Percentiles rank a stretch among this genome's conserved stretches.
These are phyloP conservation scores for Naja naja DNA, from an alignment of 2,113 vertebrate genomes.

Conservation along the genomic window DNA sequence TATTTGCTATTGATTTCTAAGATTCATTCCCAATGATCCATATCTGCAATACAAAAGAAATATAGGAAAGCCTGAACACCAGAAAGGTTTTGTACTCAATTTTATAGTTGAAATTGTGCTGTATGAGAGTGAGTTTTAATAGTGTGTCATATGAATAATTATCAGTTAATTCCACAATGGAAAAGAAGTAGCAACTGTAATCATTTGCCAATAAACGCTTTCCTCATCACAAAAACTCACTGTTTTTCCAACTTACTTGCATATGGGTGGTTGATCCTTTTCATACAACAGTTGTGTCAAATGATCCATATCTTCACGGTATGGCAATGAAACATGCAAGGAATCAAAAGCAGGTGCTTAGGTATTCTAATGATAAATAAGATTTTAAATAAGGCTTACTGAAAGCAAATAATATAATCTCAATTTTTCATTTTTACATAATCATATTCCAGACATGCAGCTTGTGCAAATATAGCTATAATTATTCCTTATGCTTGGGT, in stretches of 20 bases:
- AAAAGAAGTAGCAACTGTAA: conserved; percentile 17
- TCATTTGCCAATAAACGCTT: conserved; percentile 3
- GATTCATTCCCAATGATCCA: conserved; percentile 5
- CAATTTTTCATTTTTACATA: conserved; percentile 60
- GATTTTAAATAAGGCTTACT: conserved; percentile 40
- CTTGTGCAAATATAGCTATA: conserved; percentile 57
- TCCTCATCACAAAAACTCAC: not conserved
- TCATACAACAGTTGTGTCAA: conserved; percentile 10
- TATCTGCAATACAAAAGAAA: conserved; percentile 10
- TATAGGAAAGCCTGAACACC: conserved; percentile 7
- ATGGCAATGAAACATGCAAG: conserved; percentile 13
- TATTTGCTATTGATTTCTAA: conserved; percentile 13
- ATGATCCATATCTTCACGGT: not conserved
- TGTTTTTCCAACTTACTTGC: not conserved
- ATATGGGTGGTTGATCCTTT: not conserved
- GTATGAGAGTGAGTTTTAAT: conserved; percentile 3
- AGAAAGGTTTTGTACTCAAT: conserved; percentile 4
- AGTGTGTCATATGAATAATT: conserved; percentile 21
- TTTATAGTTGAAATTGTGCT: not conserved
- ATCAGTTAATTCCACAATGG: not conserved
- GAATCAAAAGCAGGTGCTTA: conserved; percentile 8
- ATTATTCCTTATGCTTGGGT: conserved; percentile 41
- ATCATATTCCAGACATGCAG: conserved; percentile 45
- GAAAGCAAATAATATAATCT: conserved; percentile 52
- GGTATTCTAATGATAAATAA: conserved; percentile 41